Evolutionary conservation across 2,888 invertebrate species (phyloP).

Genomic region (Portevinia maculata): DNA sequence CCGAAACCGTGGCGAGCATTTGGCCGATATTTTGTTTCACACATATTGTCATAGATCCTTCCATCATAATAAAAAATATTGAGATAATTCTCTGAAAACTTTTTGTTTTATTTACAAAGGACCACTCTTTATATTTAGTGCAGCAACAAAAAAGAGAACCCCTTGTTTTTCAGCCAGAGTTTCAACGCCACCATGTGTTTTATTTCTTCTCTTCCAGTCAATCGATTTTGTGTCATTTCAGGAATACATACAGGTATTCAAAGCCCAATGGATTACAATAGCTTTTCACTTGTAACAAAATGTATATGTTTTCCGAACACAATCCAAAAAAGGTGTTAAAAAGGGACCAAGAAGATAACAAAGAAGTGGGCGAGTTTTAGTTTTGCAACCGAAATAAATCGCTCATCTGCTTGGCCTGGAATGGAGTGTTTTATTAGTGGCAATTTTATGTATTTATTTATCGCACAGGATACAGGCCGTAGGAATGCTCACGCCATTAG

Average conservation of each 20-base stretch:
- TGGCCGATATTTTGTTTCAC: too few relatives aligned
- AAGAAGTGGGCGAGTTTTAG: constrained; percentile 7
- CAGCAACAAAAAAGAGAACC: constrained; percentile 26
- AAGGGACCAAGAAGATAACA: neutral
- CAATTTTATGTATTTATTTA: constrained; percentile 41
- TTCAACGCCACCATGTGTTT: neutral
- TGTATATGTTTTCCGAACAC: constrained; percentile 9
- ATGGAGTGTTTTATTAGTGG: constrained; percentile 51
- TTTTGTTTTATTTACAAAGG: too few relatives aligned
- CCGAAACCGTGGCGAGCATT: too few relatives aligned
- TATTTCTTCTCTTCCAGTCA: neutral
- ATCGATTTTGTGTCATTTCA: constrained; percentile 55
- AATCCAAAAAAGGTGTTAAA: constrained; percentile 22
- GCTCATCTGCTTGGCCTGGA: neutral
- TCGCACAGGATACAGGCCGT: constrained; percentile 29
- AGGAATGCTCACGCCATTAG: neutral
- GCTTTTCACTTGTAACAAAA: neutral
- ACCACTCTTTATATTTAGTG: too few relatives aligned
- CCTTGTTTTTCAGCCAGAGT: constrained; percentile 9
- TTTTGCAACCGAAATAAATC: constrained; percentile 47
- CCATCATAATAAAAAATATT: too few relatives aligned
- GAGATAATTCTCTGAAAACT: too few relatives aligned
- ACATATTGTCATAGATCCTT: too few relatives aligned
- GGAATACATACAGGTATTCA: neutral
- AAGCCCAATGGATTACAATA: constrained; percentile 32